Evolutionary conservation across 2,797 vertebrate species (phyloP), one percentile per base, ranked within the genome.

Genomic region (Sitta carolinensis): DNA sequence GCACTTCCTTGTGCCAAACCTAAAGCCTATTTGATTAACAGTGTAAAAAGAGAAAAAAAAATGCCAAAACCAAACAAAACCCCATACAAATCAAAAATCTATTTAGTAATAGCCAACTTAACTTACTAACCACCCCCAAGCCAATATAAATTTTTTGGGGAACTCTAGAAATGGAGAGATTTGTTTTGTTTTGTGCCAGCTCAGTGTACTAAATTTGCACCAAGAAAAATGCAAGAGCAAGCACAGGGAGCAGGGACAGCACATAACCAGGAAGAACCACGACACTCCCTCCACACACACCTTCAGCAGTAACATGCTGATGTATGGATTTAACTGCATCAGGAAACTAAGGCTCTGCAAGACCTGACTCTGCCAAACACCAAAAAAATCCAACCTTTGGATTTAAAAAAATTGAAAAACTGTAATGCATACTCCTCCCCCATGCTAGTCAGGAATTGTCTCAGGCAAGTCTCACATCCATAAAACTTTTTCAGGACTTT

Each of bases 211-310:
- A 52, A 83, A 83, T 40, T 23, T 58, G 38, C 40, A 90, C 17
- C 20, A 81, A 73, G 27, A 75, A 83, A 84, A 93, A 72, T 1
- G 5, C 32, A 63, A 68, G 38, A 73, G 51, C 22, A 75, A 90
- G 62, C 7, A n/a, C 27, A 75, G 36, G 58, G 76, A 86, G 25
- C 0, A 0, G 25, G 30, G 74, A 77, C 23, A 75, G 29, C 45
- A 84, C 12, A 47, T 9, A 30, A 64, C 8, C 11, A 54, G 26
- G 29, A 86, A 51, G 27, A 80, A 67, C 29, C 1, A 1, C 6
- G 19, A 84, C 29, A 40, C 3, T 1, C 3, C 7, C 5, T 16
- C 4, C 5, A 21, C 30, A 9, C 20, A 38, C 13, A 11, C 3
- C 14, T 68, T 21, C 36, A 73, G 30, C 27, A 77, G 8, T 5